Percentiles rank a stretch among this genome's conserved stretches.
These are phyloP conservation scores for Acrobasis consociella DNA, from an alignment of 2,888 invertebrate genomes.

Conservation along the genomic window DNA sequence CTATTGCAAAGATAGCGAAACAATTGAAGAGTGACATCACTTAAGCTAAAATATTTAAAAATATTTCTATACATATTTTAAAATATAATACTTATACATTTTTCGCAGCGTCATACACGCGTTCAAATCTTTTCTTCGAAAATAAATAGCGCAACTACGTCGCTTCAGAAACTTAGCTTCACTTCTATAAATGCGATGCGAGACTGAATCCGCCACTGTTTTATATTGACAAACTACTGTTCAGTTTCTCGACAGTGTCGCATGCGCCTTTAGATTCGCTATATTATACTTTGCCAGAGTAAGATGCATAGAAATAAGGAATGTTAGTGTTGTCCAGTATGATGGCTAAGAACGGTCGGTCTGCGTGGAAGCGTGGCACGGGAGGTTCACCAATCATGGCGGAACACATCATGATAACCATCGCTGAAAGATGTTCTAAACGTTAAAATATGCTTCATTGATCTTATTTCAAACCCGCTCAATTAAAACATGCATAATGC, in stretches of 20 bases:
- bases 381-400: constrained; percentile 31
- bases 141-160: no score
- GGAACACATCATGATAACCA: constrained; percentile 25
- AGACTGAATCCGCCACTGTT: no score
- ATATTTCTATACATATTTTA: no score
- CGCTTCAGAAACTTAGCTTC: no score
- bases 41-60: no score
- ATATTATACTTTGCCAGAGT: constrained; percentile 24
- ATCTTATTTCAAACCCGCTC: not conserved
- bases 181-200: no score
- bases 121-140: no score
- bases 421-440: constrained; percentile 26
- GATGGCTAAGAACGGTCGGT: constrained; percentile 48
- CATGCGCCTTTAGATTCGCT: not conserved
- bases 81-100: no score
- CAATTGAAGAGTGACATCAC: no score
- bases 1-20: no score
- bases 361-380: constrained; percentile 38
- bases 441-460: not conserved
- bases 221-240: no score
- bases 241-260: not conserved
- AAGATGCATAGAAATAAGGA: constrained; percentile 37
- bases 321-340: constrained; percentile 31
- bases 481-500: not conserved
- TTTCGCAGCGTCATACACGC: no score